Evolutionary conservation across 2,113 vertebrate genomes (phyloP), one percentile per base, ranked within the genome.

Genomic region (Stigmatopora nigra): DNA sequence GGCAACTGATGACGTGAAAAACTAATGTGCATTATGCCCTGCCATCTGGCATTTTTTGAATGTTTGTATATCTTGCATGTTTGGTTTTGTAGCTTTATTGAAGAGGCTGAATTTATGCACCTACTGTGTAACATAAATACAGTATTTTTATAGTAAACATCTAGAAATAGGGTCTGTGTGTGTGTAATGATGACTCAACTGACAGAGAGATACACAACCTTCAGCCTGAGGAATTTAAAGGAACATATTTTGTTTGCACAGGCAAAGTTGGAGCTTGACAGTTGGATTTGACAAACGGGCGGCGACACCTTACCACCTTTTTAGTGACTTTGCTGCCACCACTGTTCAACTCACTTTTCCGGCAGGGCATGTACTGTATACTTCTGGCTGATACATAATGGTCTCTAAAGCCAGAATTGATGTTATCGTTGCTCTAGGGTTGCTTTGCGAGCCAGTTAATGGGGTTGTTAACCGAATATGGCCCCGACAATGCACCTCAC

Each of bases 361-460:
- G 68, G 67, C 20, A 0, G 7, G 45, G 15, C 20, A 12, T 46
- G 22, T 76, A 56, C 22, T 56, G 22, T 56, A 83, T 78, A 84
- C 79, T 76, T 75, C 44, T 11, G 55, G 53, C 70, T 70, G 51
- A 63, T 71, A 67, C 48, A 49, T 83, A 80, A 88, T 85, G 81
- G 81, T 73, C 86, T 82, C 76, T 83, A 82, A 80, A 85, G 70
- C 68, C 10, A 19, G 77, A 76, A 84, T 81, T 84, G 80, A 84
- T 82, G 82, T 79, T 84, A 84, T 85, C 71, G 59, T 83, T 76
- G 79, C 83, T 76, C 69, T 60, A 14, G 78, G 78, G 80, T 83
- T 84, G 72, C 78, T 85, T 82, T 83, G 80, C 76, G 83, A 86
- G 78, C 71, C 82, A 64, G 82, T 84, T 85, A 85, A 86, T 86